Base-by-base conservation (phyloP, 2,888 invertebrate species). In the Ophion ellenae region DNA sequence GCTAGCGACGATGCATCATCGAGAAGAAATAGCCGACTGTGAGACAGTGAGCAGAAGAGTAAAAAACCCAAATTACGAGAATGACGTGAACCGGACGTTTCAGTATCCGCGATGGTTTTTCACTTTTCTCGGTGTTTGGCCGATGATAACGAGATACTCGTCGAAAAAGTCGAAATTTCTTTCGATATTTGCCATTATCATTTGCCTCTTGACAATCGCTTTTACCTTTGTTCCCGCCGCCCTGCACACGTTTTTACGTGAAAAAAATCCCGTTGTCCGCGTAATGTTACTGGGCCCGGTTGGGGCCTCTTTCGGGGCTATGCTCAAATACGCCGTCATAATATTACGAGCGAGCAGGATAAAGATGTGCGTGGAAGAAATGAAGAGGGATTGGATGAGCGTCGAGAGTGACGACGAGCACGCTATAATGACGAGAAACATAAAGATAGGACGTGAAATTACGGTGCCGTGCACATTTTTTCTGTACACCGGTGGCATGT, bases 311-410 rank as follows among this genome's bases (percentile, higher is more conserved):
- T n/a, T 79, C 17, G 53, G 64, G 4, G 78, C 47, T 74, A 61
- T 83, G 20, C 36, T 83, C 14, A 74, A 74, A 17, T 74, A 77
- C n/a, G 17, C 2, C 14, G 20, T 67, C 20, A 1, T 59, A 0
- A 61, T 61, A 61, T 20, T 24, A 10, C 20, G 61, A 7, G 61
- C 61, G 10, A 20, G 6, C 10, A 61, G 40, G 74, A 79, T 83
- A 63, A 74, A 64, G 11, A 32, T 36, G 11, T 92, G 91, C 64
- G 47, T 91, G 2, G 69, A 89, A 7, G 85, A 86, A 3, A 86
- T 92, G 24, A 88, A 92, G 40, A 59, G 71, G 2, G 92, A 91
- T 59, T 92, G 91, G 91, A 89, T 47, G 32, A 82, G 80, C 5
- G 74, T 89, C 2, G 61, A 61, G 24, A 24, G 24, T 10, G 24